Percentiles rank a stretch among this genome's conserved stretches.
Evolutionary conservation across 2,113 vertebrate genomes (phyloP).

Genomic region (Pelobates fuscus): DNA sequence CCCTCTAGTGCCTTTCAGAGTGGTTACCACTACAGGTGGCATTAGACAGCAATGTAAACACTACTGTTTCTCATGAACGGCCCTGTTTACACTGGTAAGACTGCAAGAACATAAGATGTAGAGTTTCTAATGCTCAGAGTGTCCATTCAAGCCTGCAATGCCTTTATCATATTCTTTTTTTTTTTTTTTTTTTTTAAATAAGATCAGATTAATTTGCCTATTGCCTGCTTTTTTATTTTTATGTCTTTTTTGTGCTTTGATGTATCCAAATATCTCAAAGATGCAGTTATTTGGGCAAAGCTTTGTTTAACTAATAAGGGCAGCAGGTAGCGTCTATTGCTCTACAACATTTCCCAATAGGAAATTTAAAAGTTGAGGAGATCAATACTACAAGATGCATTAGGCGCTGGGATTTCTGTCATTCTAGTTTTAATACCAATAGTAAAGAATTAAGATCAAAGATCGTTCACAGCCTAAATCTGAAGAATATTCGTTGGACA

Average conservation of each 20-base stretch:
- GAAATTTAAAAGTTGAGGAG: not conserved
- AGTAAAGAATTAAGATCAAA: constrained; percentile 28
- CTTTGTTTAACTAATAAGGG: constrained; percentile 8
- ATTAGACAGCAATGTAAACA: too few species aligned
- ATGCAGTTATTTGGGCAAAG: constrained; percentile 21
- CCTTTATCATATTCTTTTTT: too few species aligned
- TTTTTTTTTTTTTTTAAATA: too few species aligned
- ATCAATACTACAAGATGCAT: constrained; percentile 19
- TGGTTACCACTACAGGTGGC: too few species aligned
- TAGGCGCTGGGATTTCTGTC: constrained; percentile 7
- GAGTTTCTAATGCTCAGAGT: too few species aligned
- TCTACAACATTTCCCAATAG: not conserved
- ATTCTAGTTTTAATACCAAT: constrained; percentile 28
- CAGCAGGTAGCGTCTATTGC: constrained; percentile 32
- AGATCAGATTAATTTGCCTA: too few species aligned
- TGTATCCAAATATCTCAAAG: constrained; percentile 2
- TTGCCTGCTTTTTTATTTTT: not conserved
- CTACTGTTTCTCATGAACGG: too few species aligned
- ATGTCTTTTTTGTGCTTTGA: constrained; percentile 14
- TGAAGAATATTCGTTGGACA: constrained; percentile 12
- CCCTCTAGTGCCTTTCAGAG: too few species aligned
- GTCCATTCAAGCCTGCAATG: too few species aligned
- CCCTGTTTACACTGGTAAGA: too few species aligned
- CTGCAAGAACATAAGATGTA: too few species aligned
- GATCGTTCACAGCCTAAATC: constrained; percentile 1